Percentiles rank a stretch among this genome's conserved stretches.
Conservation (phyloP, 2,888 invertebrate genomes). For the Macrophya alboannulata region DNA sequence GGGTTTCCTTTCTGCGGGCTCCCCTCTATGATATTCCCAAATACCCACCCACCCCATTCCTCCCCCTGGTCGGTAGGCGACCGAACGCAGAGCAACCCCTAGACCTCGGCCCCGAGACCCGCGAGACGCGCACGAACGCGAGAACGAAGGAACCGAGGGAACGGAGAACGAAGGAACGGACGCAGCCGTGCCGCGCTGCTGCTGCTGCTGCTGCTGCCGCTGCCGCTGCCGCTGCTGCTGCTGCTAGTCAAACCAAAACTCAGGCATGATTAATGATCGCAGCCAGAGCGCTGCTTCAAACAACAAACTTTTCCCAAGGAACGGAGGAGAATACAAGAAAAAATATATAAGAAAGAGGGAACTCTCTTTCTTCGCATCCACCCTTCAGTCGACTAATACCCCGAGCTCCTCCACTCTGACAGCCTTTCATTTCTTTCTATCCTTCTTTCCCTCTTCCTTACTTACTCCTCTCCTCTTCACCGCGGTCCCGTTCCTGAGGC, state of each 20-base stretch:
- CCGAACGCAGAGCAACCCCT: constrained; percentile 61
- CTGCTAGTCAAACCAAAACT: constrained; percentile 70
- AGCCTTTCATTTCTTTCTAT: constrained; percentile 76
- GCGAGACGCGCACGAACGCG: constrained; percentile 57
- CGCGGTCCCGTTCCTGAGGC: constrained; percentile 55
- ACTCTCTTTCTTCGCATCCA: constrained; percentile 79
- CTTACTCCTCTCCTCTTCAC: constrained; percentile 61
- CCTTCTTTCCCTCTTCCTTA: constrained; percentile 61
- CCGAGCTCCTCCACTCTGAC: constrained; percentile 72
- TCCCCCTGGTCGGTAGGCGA: constrained; percentile 63
- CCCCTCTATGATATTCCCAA: constrained; percentile 66
- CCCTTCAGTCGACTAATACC: constrained; percentile 79
- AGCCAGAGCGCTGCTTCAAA: constrained; percentile 81
- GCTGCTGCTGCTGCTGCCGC: constrained; percentile 84
- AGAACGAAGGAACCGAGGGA: constrained; percentile 62
- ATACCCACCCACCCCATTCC: constrained; percentile 64
- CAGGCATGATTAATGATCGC: constrained; percentile 68
- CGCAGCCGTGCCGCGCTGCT: constrained; percentile 80
- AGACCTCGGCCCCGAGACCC: constrained; percentile 42
- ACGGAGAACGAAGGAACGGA: constrained; percentile 76
- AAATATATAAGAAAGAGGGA: constrained; percentile 79
- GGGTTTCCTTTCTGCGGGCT: constrained; percentile 67
- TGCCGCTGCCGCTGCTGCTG: constrained; percentile 81
- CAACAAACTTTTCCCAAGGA: constrained; percentile 86
- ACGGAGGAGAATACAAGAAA: constrained; percentile 78